Percentiles rank a stretch among this genome's conserved stretches.
Evolutionary conservation across 2,888 invertebrate species (phyloP).

Genomic region (Pammene fasciana): DNA sequence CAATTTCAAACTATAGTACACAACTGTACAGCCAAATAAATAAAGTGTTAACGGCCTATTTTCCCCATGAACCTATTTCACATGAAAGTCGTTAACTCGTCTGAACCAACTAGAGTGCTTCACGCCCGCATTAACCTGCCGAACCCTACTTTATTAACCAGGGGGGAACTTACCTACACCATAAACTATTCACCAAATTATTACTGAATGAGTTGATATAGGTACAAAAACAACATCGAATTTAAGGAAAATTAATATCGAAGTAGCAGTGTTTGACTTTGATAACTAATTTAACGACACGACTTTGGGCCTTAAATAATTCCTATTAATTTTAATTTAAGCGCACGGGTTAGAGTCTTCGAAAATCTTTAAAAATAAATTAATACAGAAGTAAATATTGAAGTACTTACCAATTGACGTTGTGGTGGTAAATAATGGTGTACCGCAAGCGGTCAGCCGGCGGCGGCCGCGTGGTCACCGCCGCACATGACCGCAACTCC

Average conservation of each 20-base stretch:
- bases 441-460: constrained; percentile 62
- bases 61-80: constrained; percentile 33
- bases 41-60: constrained; percentile 38
- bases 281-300: constrained; percentile 8
- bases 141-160: constrained; percentile 38
- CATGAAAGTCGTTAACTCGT: constrained; percentile 35
- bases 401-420: constrained; percentile 69
- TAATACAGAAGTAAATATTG: background rate
- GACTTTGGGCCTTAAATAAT: constrained; percentile 9
- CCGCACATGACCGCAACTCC: constrained; percentile 58
- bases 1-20: too few relatives aligned
- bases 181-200: constrained; percentile 37
- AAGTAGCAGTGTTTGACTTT: constrained; percentile 31
- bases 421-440: constrained; percentile 52
- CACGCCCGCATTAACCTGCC: constrained; percentile 41
- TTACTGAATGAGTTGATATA: constrained; percentile 11
- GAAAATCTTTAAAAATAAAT: too few relatives aligned
- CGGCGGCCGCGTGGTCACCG: constrained; percentile 63
- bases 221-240: constrained; percentile 17
- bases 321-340: constrained; percentile 1
- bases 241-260: constrained; percentile 14
- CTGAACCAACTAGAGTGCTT: constrained; percentile 37
- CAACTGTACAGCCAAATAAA: constrained; percentile 25
- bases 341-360: too few relatives aligned
- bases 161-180: constrained; percentile 32